Conservation (phyloP, 2,888 invertebrate genomes). For the Subacronicta megacephala region DNA sequence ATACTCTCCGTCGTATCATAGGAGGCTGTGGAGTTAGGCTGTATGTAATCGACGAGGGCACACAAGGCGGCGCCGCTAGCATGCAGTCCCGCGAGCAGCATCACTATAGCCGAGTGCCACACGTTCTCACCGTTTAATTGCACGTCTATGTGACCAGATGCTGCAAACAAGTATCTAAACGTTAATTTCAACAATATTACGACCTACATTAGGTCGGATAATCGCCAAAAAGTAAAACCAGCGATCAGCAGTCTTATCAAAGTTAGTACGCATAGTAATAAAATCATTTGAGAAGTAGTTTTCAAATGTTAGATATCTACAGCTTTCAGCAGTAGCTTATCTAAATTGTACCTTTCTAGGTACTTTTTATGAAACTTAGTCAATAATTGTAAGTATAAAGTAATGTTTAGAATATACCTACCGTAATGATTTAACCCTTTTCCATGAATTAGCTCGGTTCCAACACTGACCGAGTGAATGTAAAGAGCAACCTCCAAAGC, state of each 20-base stretch:
- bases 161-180: constrained; percentile 59
- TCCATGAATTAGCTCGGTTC: constrained; percentile 81
- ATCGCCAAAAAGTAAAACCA: too few species aligned
- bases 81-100: constrained; percentile 69
- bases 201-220: too few species aligned
- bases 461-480: constrained; percentile 78
- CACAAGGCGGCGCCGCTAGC: constrained; percentile 73
- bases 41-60: constrained; percentile 70
- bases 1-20: constrained; percentile 72
- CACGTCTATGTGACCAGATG: constrained; percentile 81
- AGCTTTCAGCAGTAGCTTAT: too few species aligned
- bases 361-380: too few species aligned
- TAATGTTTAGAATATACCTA: constrained; percentile 62
- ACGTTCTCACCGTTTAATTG: constrained; percentile 76
- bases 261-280: too few species aligned
- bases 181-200: not conserved
- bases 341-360: too few species aligned
- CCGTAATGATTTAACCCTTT: constrained; percentile 83
- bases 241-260: too few species aligned
- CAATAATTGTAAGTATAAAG: too few species aligned
- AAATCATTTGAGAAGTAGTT: too few species aligned
- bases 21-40: constrained; percentile 57
- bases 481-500: constrained; percentile 79
- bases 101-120: constrained; percentile 75
- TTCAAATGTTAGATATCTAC: too few species aligned